Base-by-base conservation (phyloP, 1,140 invertebrate species). In the Dinoponera quadriceps region DNA sequence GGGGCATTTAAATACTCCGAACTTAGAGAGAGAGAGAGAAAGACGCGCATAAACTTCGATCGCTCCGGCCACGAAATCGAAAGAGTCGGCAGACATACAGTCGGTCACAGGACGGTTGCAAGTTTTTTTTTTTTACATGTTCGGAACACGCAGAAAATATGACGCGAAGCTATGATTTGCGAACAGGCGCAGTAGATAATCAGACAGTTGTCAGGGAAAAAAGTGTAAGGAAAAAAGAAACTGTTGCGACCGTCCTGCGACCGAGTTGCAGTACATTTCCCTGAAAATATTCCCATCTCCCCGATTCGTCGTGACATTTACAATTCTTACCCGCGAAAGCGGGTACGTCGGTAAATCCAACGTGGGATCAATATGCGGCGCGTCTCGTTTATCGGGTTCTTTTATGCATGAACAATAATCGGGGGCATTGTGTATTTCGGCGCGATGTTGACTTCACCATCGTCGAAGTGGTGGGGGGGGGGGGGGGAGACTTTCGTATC, bases 381-480 rank as follows among this genome's bases (percentile, higher is more conserved):
- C 11, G 18, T 16, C 27, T 11, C 13, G 20, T 60, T 20, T 16
- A 20, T 74, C 33, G 16, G 18, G 18, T 4, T 22, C n/a, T 65
- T 75, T 63, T 60, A 60, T 27, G 16, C 11, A 25, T 63, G 14
- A 27, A n/a, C n/a, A 27, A 69, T 57, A 80, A 71, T 57, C 14
- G 25, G 57, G 29, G 57, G 29, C 44, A 55, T 80, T 69, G 33
- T 57, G 65, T 69, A 44, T 25, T 14, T 57, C 51, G 44, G 7
- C 5, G 48, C 11, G 48, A 27, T 18, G 51, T 55, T 29, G 51
- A 18, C 0, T 80, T 69, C 25, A 65, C 3, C 51, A 25, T 38
- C 74, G 49, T n/a, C n/a, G n/a, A n/a, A 55, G 49, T 44, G 49
- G n/a, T n/a, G n/a, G n/a, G n/a, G n/a, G n/a, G n/a, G n/a, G n/a